A percentile compares a stretch with the other conserved stretches of the same genome.
Evolutionary conservation across 2,888 invertebrate species (phyloP).

Genomic region (Drosophila vallismaia): DNA sequence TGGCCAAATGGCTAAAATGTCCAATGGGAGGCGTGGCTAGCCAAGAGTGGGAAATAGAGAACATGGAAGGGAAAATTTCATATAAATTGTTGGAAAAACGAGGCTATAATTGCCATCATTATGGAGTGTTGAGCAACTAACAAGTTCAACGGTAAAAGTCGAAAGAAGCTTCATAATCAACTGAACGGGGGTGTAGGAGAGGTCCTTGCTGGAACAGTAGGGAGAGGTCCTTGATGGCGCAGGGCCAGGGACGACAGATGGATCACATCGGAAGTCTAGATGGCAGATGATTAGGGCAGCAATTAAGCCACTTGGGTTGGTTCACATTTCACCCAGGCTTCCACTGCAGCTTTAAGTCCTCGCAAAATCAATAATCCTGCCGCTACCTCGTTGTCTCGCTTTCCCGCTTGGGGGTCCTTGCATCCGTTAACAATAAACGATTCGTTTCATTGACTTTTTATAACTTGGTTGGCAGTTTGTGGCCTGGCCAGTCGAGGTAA

Average conservation of each 20-base stretch:
- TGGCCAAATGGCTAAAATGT: slow-evolving; percentile 44
- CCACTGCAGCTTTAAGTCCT: slow-evolving; percentile 18
- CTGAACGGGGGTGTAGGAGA: slow-evolving; percentile 2
- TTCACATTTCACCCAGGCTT: slow-evolving; percentile 26
- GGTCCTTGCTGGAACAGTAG: slow-evolving; percentile 27
- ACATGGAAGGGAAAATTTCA: slow-evolving; percentile 62
- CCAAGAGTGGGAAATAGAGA: slow-evolving; percentile 39
- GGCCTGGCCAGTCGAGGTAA: slow-evolving; percentile 41
- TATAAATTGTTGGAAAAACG: slow-evolving; percentile 83
- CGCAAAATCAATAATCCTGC: slow-evolving; percentile 55
- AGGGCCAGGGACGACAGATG: neutral
- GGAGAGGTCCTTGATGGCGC: slow-evolving; percentile 26
- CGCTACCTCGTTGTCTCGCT: neutral
- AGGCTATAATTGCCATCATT: slow-evolving; percentile 83
- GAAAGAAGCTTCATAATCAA: slow-evolving; percentile 68
- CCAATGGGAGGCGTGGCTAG: slow-evolving; percentile 14
- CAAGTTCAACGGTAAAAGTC: slow-evolving; percentile 54
- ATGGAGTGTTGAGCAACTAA: slow-evolving; percentile 80
- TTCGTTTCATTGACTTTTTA: slow-evolving; percentile 60
- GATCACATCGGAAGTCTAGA: slow-evolving; percentile 40
- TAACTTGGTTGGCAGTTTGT: slow-evolving; percentile 47
- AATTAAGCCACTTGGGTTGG: slow-evolving; percentile 67
- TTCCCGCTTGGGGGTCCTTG: neutral
- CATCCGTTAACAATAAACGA: slow-evolving; percentile 51
- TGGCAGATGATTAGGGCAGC: slow-evolving; percentile 71